Conservation (phyloP, 2,113 vertebrate genomes). For the Chaetodon auriga region DNA sequence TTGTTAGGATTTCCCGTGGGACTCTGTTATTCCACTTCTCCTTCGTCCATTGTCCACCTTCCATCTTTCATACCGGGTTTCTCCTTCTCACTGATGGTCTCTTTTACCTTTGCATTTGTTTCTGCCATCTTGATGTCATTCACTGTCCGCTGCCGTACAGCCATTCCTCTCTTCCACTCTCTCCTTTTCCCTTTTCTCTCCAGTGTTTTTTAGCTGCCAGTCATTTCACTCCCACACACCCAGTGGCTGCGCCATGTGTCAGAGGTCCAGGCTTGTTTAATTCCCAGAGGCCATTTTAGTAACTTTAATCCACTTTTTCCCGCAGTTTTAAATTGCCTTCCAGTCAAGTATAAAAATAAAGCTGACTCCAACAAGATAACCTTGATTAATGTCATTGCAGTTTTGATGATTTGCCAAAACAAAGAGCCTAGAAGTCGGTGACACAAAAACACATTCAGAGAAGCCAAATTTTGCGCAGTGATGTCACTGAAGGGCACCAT, state of each 20-base stretch:
- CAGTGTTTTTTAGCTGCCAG: slow-evolving; percentile 7
- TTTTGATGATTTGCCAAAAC: slow-evolving; percentile 17
- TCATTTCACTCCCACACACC: slow-evolving; percentile 47
- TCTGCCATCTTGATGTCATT: slow-evolving; percentile 22
- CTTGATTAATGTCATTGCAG: not conserved
- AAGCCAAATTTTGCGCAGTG: slow-evolving; percentile 34
- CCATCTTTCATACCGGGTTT: slow-evolving; percentile 25
- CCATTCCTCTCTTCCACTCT: not conserved
- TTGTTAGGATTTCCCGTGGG: slow-evolving; percentile 63
- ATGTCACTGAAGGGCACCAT: slow-evolving; percentile 52
- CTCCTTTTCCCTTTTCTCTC: slow-evolving; percentile 12
- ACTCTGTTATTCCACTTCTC: slow-evolving; percentile 43
- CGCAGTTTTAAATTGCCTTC: slow-evolving; percentile 13
- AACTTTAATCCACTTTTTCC: slow-evolving; percentile 38
- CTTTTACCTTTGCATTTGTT: slow-evolving; percentile 28
- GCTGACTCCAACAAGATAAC: not conserved
- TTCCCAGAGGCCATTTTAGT: slow-evolving; percentile 45
- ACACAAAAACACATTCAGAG: slow-evolving; percentile 42
- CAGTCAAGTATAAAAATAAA: slow-evolving; percentile 35
- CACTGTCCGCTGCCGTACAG: not conserved
- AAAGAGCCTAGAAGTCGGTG: slow-evolving; percentile 9
- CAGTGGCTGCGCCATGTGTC: slow-evolving; percentile 38
- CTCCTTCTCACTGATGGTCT: slow-evolving; percentile 1
- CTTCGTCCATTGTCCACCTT: slow-evolving; percentile 17
- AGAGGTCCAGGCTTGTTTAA: slow-evolving; percentile 49